Conservation (phyloP, 2,113 vertebrate genomes). For the Monarcha castaneiventris region DNA sequence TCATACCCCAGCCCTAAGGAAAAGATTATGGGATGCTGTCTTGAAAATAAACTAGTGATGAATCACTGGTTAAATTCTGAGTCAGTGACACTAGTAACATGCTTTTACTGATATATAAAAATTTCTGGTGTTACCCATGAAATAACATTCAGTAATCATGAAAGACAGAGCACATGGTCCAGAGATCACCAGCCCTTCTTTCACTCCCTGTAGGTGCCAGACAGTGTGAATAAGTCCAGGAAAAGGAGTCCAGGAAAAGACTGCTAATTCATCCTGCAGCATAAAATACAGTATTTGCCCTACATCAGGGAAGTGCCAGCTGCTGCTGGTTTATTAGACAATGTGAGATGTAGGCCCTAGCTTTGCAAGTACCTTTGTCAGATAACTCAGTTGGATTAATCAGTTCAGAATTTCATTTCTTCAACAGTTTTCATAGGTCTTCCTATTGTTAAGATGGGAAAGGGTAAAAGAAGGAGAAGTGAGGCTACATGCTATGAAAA, state of each 20-base stretch:
- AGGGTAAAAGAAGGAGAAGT: not conserved
- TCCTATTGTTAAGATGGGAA: not conserved
- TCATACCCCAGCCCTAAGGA: not conserved
- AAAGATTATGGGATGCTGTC: not conserved
- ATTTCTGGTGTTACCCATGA: not conserved
- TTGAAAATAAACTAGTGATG: not conserved
- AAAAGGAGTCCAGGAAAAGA: not conserved
- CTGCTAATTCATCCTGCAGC: not conserved
- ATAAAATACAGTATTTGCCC: not conserved
- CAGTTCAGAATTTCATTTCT: not conserved
- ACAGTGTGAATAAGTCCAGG: not conserved
- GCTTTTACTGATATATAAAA: not conserved
- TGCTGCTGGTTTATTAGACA: not conserved
- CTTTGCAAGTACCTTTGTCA: not conserved
- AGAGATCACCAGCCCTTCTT: not conserved
- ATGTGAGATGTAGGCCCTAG: not conserved
- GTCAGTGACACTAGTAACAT: not conserved
- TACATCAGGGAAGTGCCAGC: not conserved
- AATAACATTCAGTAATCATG: not conserved
- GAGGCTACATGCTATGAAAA: not conserved
- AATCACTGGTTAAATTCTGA: not conserved
- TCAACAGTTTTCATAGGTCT: not conserved
- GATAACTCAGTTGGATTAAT: not conserved
- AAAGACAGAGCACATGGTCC: not conserved
- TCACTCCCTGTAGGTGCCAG: not conserved